Percentiles rank a stretch among this genome's conserved stretches.
Conservation (phyloP, 1,140 invertebrate species). For the Lepidurus arcticus region DNA sequence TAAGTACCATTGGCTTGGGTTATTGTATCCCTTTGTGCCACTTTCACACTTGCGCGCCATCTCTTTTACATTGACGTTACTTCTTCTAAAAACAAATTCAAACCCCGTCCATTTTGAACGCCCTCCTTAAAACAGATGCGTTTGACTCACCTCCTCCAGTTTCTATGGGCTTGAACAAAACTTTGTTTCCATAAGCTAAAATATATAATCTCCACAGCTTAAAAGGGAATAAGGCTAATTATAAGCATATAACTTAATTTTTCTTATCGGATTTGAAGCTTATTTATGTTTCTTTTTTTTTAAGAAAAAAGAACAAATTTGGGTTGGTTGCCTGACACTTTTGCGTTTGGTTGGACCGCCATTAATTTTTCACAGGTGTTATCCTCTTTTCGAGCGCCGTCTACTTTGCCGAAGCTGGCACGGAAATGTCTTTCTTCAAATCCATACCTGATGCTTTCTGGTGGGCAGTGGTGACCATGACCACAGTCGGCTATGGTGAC, state of each 20-base stretch:
- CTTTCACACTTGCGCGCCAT: background rate
- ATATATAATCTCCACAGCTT: background rate
- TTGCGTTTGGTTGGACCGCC: conserved; percentile 23
- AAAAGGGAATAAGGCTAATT: background rate
- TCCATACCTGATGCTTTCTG: conserved; percentile 80
- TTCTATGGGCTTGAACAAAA: background rate
- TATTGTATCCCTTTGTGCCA: background rate
- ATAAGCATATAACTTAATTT: background rate
- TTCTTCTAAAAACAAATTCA: background rate
- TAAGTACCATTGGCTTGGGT: conserved; percentile 55
- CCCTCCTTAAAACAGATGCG: background rate
- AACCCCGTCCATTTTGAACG: background rate
- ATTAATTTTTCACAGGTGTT: conserved; percentile 51
- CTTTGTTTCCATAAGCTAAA: background rate
- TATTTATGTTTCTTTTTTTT: background rate
- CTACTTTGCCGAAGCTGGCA: conserved; percentile 64
- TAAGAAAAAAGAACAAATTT: background rate
- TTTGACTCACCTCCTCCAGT: background rate
- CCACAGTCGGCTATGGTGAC: conserved; percentile 95
- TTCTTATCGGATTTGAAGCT: background rate
- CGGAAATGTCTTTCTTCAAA: conserved; percentile 58
- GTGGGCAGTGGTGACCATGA: conserved; percentile 99
- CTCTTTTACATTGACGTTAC: background rate
- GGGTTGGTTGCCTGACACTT: background rate
- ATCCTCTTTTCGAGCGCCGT: conserved; percentile 64